Evolutionary conservation across 64 coral and sea anemone genomes (phyloP), one percentile per base, ranked within the genome.

Genomic region (Dendronephthya gigantea): DNA sequence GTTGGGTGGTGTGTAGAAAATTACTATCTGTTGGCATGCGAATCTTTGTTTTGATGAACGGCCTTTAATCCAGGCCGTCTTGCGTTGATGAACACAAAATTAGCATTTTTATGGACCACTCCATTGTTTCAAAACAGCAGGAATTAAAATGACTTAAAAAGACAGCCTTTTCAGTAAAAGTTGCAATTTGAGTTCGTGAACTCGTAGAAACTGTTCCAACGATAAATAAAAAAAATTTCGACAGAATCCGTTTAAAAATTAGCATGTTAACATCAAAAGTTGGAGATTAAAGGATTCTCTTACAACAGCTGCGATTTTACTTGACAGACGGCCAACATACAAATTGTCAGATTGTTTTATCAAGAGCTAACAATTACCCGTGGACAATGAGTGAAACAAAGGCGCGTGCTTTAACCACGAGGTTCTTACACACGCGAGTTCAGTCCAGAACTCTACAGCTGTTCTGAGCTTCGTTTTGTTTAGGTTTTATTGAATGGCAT

Each of bases 291-390:
- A 52, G 50, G 50, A 22, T 52, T 52, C 50, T 52, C 13, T 16
- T 52, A 52, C 9, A 27, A 62, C 55, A 62, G 55, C 55, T 62
- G 55, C 6, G 55, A 62, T 5, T 62, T 5, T 6, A 5, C 6
- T 27, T 62, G 25, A 62, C 55, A 62, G 55, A 62, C 19, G 4
- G 55, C 17, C 55, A 62, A 62, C 37, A 36, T 34, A 79, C 29
- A 79, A 79, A 36, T 36, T 15, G 36, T 39, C 36, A 79, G 72
- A 79, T 79, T 79, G 36, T 79, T 79, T 79, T 79, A 29, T 79
- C 9, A 79, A 79, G 72, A 16, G 32, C 30, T 39, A 12, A 17
- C 72, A 79, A 79, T 79, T 79, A 79, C 36, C 29, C 31, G 2
- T 3, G 29, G 32, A 79, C 72, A 79, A 79, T 36, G 36, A 33